Evolutionary conservation across 1,140 invertebrate genomes (phyloP).

Genomic region (Antheraea pernyi): DNA sequence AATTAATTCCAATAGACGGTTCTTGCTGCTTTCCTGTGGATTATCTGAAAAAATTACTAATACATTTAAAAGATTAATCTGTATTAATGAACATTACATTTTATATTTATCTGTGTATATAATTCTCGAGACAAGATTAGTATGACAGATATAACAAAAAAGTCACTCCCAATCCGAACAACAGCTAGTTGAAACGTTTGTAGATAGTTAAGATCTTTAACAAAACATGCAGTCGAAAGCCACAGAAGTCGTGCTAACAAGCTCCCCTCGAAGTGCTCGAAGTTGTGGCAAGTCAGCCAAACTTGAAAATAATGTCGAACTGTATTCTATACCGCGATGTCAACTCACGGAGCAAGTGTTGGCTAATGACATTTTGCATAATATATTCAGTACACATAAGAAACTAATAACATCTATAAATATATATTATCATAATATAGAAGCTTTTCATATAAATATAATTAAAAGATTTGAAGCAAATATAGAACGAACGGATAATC

Average conservation of each 20-base stretch:
- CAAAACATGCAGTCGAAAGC: constrained; percentile 19
- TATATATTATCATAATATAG: not conserved
- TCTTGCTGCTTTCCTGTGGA: too few relatives aligned
- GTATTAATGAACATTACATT: too few relatives aligned
- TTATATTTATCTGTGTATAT: too few relatives aligned
- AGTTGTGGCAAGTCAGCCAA: constrained; percentile 41
- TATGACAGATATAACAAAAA: not conserved
- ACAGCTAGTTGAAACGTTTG: not conserved
- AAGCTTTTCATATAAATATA: too few relatives aligned
- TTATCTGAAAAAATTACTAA: too few relatives aligned
- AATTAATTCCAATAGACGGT: too few relatives aligned
- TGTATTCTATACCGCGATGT: constrained; percentile 11
- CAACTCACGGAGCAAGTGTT: not conserved
- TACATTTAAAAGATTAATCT: too few relatives aligned
- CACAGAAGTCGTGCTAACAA: constrained; percentile 56
- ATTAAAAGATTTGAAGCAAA: too few relatives aligned
- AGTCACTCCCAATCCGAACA: not conserved
- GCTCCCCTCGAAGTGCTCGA: constrained; percentile 34
- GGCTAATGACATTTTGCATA: not conserved
- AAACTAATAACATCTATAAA: not conserved
- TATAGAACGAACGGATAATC: not conserved
- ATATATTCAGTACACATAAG: not conserved
- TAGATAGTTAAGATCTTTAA: constrained; percentile 55
- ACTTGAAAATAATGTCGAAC: constrained; percentile 37
- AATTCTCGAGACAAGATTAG: not conserved